Evolutionary conservation across 2,113 vertebrate species (phyloP), one percentile per base, ranked within the genome.

Genomic region (Hiodon alosoides): DNA sequence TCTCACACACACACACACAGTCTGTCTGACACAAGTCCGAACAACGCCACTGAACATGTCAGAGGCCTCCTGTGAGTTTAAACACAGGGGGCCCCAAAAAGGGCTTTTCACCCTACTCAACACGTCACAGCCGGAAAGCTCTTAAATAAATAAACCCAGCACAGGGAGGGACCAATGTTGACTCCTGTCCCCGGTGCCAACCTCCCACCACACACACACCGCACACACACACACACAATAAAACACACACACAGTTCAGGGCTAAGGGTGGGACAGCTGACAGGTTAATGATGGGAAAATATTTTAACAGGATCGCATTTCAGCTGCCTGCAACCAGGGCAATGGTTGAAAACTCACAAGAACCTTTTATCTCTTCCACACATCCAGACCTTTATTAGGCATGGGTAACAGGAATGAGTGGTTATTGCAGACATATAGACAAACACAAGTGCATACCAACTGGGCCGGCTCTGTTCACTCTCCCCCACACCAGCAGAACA

Each of bases 201-300:
- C 69, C 17, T 74, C 78, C 53, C 57, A 78, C 69, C n/a, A n/a
- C n/a, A n/a, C n/a, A n/a, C n/a, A n/a, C n/a, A n/a, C n/a, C n/a
- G 71, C 71, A 79, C 78, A 69, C 80, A 65, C 59, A 67, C n/a
- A 76, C 31, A 10, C 9, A 13, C 17, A 11, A 52, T 51, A 4
- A 10, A 53, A 17, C 58, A n/a, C 58, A 14, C 10, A 57, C 52
- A 50, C 72, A 64, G 10, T n/a, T 4, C 31, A 52, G 57, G 8
- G 2, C 11, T 16, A 7, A 84, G 67, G 76, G 79, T 84, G 86
- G 81, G 78, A 81, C 13, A 65, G 83, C 86, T 90, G 90, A 91
- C 91, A 91, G 87, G 87, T 91, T 91, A 91, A 91, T 90, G 90
- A 90, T 86, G 86, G 89, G 87, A 90, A 91, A 91, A 92, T 91